These are phyloP conservation scores for Poecilia picta DNA, from an alignment of 2,797 vertebrate genomes.

Conservation along the genomic window DNA sequence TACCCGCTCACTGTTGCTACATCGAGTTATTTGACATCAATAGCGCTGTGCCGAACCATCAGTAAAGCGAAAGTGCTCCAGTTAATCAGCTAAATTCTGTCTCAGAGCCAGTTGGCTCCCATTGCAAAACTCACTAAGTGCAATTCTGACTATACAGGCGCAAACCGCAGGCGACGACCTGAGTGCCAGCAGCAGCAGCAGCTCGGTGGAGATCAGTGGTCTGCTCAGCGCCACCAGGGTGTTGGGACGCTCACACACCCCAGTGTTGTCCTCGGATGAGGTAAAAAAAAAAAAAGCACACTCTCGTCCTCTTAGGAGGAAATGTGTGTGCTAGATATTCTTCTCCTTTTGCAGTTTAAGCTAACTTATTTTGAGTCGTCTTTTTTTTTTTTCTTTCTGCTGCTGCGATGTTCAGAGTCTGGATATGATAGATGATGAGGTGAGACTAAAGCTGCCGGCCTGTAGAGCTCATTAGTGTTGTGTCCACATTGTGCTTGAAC, in stretches of 20 bases:
- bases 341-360: slow-evolving; percentile 6
- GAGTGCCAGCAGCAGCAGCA: slow-evolving; percentile 91
- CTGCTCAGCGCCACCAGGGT: slow-evolving; percentile 85
- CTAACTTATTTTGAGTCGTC: slow-evolving; percentile 18
- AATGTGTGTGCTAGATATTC: background rate
- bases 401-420: slow-evolving; percentile 89
- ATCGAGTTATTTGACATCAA: slow-evolving; percentile 25
- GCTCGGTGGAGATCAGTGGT: slow-evolving; percentile 91
- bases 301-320: background rate
- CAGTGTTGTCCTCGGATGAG: slow-evolving; percentile 91
- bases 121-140: slow-evolving; percentile 11
- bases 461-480: slow-evolving; percentile 33
- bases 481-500: slow-evolving; percentile 20
- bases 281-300: slow-evolving; percentile 66
- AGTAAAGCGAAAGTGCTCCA: slow-evolving; percentile 19
- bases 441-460: slow-evolving; percentile 79
- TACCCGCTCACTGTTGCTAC: slow-evolving; percentile 19
- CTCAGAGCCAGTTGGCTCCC: slow-evolving; percentile 21
- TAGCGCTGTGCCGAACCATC: slow-evolving; percentile 17
- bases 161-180: slow-evolving; percentile 86
- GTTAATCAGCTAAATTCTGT: slow-evolving; percentile 34
- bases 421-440: slow-evolving; percentile 99
- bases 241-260: slow-evolving; percentile 82
- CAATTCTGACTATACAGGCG: slow-evolving; percentile 78
- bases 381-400: slow-evolving; percentile 40